Percentiles rank a stretch among this genome's conserved stretches.
Evolutionary conservation across 2,113 vertebrate species (phyloP).

Genomic region (Choloepus hoffmanni): DNA sequence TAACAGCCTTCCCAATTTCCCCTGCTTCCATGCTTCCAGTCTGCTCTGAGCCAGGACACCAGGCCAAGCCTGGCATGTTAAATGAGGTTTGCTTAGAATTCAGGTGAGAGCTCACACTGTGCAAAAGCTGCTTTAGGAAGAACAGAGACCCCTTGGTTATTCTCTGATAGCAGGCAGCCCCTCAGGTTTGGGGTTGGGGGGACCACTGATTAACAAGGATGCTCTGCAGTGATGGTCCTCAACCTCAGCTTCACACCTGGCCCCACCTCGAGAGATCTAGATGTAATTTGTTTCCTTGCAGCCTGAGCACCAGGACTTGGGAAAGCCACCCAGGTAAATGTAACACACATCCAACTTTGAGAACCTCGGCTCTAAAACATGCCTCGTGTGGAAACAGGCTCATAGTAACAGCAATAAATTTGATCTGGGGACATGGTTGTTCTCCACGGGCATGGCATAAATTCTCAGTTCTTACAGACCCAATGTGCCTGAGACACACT

Average conservation of each 20-base stretch:
- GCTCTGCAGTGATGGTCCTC: background rate
- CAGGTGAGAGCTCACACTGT: background rate
- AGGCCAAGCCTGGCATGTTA: too few species aligned
- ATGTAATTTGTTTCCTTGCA: background rate
- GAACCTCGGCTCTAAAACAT: too few species aligned
- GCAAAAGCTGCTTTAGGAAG: background rate
- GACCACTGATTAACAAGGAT: background rate
- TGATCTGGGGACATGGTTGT: background rate
- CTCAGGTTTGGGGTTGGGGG: background rate
- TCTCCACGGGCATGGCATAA: background rate
- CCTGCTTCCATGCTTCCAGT: rapidly evolving
- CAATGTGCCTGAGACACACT: background rate
- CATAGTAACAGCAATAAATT: background rate
- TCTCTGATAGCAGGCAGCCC: background rate
- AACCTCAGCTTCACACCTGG: background rate
- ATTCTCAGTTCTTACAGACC: background rate
- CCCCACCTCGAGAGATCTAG: background rate
- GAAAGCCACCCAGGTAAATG: background rate
- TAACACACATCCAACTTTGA: background rate
- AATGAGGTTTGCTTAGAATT: background rate
- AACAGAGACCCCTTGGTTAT: background rate
- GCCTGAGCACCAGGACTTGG: background rate
- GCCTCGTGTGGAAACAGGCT: background rate
- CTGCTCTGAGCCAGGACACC: background rate
- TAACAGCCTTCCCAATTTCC: background rate